These are phyloP conservation scores for Neuroterus valhalla DNA, from an alignment of 1,140 invertebrate genomes.

Conservation along the genomic window DNA sequence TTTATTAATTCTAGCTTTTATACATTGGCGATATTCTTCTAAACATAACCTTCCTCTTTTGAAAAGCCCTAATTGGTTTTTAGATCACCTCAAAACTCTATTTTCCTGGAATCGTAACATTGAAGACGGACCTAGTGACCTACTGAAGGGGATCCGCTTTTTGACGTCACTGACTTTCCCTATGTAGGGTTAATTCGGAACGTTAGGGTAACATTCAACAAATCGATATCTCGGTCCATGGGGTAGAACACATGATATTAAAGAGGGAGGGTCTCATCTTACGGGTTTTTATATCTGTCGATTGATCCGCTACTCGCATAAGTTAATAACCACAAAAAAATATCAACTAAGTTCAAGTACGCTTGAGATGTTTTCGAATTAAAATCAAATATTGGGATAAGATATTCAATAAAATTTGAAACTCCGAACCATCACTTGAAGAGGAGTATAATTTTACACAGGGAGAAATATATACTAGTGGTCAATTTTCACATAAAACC, in stretches of 20 bases:
- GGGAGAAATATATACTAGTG: no score
- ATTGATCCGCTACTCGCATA: not conserved
- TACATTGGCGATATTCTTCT: no score
- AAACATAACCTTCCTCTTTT: no score
- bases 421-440: no score
- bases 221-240: slow-evolving; percentile 67
- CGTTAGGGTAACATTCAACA: slow-evolving; percentile 55
- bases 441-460: no score
- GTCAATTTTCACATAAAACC: no score
- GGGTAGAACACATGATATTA: slow-evolving; percentile 54
- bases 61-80: no score
- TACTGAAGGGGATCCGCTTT: slow-evolving; percentile 60
- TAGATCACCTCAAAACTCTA: not conserved
- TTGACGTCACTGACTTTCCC: slow-evolving; percentile 66
- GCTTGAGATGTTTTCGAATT: not conserved
- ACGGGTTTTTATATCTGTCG: not conserved
- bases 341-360: not conserved
- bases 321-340: not conserved
- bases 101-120: not conserved
- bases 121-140: slow-evolving; percentile 68
- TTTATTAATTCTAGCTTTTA: no score
- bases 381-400: no score
- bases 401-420: no score
- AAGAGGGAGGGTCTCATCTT: slow-evolving; percentile 59
- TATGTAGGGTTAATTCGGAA: slow-evolving; percentile 64